A percentile compares a stretch with the other conserved stretches of the same genome.
These are phyloP conservation scores for Heteractis magnifica DNA, from an alignment of 92 coral and sea anemone species.

Conservation along the genomic window DNA sequence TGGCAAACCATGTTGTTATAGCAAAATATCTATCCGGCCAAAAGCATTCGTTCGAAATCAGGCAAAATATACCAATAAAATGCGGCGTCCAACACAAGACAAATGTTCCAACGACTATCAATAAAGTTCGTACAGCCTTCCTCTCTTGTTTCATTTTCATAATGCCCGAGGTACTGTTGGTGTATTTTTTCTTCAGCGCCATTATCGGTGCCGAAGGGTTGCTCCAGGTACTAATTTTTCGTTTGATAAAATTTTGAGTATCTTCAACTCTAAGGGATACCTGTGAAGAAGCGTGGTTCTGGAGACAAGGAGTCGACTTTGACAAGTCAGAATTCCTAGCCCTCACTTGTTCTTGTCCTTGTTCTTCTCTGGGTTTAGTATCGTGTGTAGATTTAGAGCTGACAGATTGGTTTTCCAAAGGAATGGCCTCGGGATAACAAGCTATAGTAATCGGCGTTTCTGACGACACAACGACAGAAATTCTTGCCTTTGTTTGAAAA, in stretches of 20 bases:
- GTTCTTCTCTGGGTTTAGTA: background rate
- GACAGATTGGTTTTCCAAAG: background rate
- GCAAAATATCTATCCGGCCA: slow-evolving; percentile 84
- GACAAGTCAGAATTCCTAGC: background rate
- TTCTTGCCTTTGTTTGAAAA: background rate
- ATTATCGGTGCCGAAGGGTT: slow-evolving; percentile 1
- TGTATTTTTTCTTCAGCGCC: slow-evolving; percentile 9
- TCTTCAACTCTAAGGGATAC: slow-evolving; percentile 4
- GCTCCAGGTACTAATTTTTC: slow-evolving; percentile 14
- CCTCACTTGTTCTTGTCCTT: background rate
- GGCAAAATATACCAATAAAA: slow-evolving; percentile 80
- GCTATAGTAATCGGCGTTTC: slow-evolving; percentile 4
- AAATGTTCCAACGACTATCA: slow-evolving; percentile 76
- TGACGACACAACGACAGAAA: background rate
- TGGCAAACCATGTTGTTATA: slow-evolving; percentile 83
- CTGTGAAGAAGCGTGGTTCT: slow-evolving; percentile 1
- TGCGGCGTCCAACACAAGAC: slow-evolving; percentile 82
- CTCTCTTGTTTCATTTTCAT: slow-evolving; percentile 62
- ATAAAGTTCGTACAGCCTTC: slow-evolving; percentile 78
- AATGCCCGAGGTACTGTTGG: background rate
- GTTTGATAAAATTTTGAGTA: background rate
- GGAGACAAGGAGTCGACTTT: slow-evolving; percentile 16
- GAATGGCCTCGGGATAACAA: background rate
- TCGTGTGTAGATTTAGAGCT: background rate
- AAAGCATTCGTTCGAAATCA: slow-evolving; percentile 45